phyloP scores from a whole-genome alignment of 2,113 vertebrate species.

The Clarias batrachus region DNA sequence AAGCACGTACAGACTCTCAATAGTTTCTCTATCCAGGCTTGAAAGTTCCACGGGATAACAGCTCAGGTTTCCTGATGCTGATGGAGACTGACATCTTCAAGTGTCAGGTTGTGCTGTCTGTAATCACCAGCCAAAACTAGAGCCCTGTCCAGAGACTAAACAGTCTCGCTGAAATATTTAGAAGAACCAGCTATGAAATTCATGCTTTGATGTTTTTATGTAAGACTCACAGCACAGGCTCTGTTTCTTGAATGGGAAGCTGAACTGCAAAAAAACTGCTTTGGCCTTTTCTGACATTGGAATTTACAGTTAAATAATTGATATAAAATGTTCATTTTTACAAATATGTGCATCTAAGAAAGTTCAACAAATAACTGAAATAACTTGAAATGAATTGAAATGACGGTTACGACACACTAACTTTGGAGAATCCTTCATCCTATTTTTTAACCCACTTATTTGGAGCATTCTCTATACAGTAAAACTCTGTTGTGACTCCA shows the following conservation, averaged over 20 bases:
- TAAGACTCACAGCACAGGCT: conserved; percentile 2
- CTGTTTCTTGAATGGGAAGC: not conserved
- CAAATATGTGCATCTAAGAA: not conserved
- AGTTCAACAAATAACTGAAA: not conserved
- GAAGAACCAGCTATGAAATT: conserved; percentile 12
- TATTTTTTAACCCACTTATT: not conserved
- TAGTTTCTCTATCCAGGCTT: not conserved
- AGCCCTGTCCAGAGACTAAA: conserved; percentile 28
- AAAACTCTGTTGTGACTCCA: not conserved
- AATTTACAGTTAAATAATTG: not conserved
- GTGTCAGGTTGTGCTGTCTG: conserved; percentile 27
- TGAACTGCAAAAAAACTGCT: not conserved
- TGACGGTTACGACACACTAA: not conserved
- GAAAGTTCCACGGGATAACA: conserved; percentile 14
- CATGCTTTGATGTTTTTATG: conserved; percentile 18
- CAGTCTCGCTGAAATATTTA: conserved; percentile 44
- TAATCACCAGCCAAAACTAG: conserved; percentile 39
- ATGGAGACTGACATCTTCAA: conserved; percentile 37
- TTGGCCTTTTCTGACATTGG: not conserved
- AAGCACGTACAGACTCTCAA: not conserved
- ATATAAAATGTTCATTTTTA: not conserved
- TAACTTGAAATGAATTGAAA: not conserved
- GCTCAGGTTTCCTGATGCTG: conserved; percentile 27
- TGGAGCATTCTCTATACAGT: not conserved
- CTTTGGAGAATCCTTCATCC: not conserved